A percentile compares a stretch with the other conserved stretches of the same genome.
phyloP scores from a whole-genome alignment of 2,797 vertebrate species.

The Sebastes aleutianus region DNA sequence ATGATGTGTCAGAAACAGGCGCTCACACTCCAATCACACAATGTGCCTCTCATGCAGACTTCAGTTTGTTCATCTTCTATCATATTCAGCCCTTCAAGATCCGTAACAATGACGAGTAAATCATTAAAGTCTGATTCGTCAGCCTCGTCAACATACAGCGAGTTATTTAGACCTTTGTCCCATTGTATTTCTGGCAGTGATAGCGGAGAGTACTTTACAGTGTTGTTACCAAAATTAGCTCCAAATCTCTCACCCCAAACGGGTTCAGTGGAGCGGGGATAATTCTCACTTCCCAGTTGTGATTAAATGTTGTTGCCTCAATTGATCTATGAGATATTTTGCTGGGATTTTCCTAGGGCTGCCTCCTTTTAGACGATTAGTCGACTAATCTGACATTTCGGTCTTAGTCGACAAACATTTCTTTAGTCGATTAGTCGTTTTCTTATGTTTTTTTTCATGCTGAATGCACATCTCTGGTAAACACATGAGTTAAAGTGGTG shows the following conservation, averaged over 20 bases:
- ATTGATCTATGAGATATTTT: not conserved
- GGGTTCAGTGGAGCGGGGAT: not conserved
- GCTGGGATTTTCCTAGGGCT: not conserved
- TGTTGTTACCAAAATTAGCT: constrained; percentile 1
- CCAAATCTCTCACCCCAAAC: not conserved
- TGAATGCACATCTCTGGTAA: no score
- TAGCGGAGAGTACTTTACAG: not conserved
- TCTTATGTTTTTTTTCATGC: not conserved
- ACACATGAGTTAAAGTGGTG: no score
- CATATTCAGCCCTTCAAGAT: not conserved
- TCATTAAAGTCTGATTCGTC: not conserved
- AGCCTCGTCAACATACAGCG: not conserved
- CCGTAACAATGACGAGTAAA: not conserved
- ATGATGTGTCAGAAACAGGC: constrained; percentile 38
- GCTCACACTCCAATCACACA: not conserved
- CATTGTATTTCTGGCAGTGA: constrained; percentile 2
- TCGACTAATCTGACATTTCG: no score
- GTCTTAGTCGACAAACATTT: not conserved
- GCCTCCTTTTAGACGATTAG: not conserved
- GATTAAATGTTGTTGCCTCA: not conserved
- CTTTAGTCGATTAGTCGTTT: not conserved
- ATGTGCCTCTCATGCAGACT: not conserved
- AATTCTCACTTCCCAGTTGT: constrained; percentile 6
- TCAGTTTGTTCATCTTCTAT: not conserved
- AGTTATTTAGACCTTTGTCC: not conserved